phyloP scores from a whole-genome alignment of 2,113 vertebrate species.

The Microtus montanus region DNA sequence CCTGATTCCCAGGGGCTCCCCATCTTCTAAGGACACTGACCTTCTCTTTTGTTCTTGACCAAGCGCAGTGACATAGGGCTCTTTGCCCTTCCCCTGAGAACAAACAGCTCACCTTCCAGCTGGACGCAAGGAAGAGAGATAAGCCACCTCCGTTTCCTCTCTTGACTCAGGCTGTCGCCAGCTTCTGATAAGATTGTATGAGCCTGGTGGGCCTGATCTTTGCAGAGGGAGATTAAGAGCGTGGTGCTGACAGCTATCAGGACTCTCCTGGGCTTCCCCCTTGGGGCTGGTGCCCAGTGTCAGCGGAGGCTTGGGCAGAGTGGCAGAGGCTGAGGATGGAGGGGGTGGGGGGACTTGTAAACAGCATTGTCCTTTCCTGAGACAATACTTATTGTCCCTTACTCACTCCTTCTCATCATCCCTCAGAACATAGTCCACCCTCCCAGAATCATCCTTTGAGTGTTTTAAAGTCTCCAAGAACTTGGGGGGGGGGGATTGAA shows the following conservation, averaged over 20 bases:
- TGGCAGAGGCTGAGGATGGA: fast-evolving
- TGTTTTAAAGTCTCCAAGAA: not conserved
- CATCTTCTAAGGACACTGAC: not conserved
- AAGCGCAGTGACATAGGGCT: not conserved
- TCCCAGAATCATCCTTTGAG: not conserved
- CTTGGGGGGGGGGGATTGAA: not conserved
- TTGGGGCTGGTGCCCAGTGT: not conserved
- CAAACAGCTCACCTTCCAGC: not conserved
- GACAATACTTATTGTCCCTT: not conserved
- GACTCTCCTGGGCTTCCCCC: not conserved
- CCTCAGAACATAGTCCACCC: not conserved
- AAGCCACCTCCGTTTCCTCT: not conserved
- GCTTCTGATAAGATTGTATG: constrained; percentile 27
- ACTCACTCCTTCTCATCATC: not conserved
- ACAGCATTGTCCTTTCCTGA: not conserved
- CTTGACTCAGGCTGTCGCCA: constrained; percentile 33
- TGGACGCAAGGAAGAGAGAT: constrained; percentile 1
- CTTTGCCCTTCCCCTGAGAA: not conserved
- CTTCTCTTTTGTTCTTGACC: not conserved
- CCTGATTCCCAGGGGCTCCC: not conserved
- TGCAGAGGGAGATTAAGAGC: not conserved
- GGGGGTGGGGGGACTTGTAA: not conserved
- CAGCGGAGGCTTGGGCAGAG: not conserved
- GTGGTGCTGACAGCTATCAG: not conserved
- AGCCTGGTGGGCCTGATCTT: not conserved